Evolutionary conservation across 2,797 vertebrate genomes (phyloP).

Genomic region (Fringilla coelebs): DNA sequence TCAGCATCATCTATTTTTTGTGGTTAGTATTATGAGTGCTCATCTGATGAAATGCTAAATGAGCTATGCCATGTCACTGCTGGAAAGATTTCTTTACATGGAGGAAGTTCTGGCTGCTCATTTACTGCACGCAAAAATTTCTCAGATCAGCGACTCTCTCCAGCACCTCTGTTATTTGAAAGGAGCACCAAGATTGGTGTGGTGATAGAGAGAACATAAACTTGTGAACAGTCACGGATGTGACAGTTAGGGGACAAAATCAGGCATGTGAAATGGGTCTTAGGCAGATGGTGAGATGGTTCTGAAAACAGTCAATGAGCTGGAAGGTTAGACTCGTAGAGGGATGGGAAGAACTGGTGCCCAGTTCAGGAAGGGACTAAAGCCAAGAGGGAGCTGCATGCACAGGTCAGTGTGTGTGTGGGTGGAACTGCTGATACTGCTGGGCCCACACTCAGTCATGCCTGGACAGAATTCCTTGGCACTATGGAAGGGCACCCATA

Average conservation of each 20-base stretch:
- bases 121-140: background rate
- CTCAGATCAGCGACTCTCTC: background rate
- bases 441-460: fast-evolving
- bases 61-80: background rate
- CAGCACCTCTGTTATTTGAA: background rate
- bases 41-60: background rate
- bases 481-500: background rate
- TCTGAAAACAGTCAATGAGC: background rate
- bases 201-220: background rate
- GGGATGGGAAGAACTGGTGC: background rate
- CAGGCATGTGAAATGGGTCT: background rate
- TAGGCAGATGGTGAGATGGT: background rate
- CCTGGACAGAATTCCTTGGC: background rate
- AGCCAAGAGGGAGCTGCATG: background rate
- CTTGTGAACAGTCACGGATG: background rate
- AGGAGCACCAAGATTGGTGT: background rate
- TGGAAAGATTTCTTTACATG: background rate
- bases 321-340: background rate
- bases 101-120: background rate
- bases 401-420: background rate
- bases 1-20: background rate
- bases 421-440: background rate
- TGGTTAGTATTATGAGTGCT: background rate
- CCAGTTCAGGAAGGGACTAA: background rate
- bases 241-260: background rate